Percentiles rank a stretch among this genome's conserved stretches.
Evolutionary conservation across 2,888 invertebrate genomes (phyloP).

Genomic region (Diaperis boleti): DNA sequence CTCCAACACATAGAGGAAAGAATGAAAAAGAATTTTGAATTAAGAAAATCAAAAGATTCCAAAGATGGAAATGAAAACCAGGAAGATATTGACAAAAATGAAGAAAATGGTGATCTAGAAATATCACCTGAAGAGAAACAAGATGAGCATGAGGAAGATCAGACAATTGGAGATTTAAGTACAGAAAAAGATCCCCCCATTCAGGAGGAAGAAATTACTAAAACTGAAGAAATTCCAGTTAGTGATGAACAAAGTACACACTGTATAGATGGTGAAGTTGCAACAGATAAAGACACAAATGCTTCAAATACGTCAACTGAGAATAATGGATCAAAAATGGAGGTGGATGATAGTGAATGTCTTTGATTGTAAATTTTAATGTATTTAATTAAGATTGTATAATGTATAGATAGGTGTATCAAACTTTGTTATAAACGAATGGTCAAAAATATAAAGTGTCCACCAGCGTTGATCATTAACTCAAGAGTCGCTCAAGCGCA

Average conservation of each 20-base stretch:
- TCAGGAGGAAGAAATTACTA: conserved; percentile 11
- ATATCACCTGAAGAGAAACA: conserved; percentile 20
- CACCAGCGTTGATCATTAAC: neutral
- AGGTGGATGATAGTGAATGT: conserved; percentile 38
- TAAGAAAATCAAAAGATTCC: conserved; percentile 44
- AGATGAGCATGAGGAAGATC: neutral
- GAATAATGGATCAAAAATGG: conserved; percentile 21
- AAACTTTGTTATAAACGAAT: conserved; percentile 27
- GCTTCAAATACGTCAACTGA: neutral
- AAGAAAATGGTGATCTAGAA: conserved; percentile 25
- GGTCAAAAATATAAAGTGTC: conserved; percentile 10
- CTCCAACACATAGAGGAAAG: conserved; percentile 74
- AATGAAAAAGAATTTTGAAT: conserved; percentile 64
- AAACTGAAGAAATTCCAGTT: conserved; percentile 2
- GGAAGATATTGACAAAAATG: conserved; percentile 15
- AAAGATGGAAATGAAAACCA: conserved; percentile 46
- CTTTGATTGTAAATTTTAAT: conserved; percentile 42
- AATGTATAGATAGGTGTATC: conserved; percentile 39
- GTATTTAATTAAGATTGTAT: conserved; percentile 33
- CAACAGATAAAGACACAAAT: conserved; percentile 3
- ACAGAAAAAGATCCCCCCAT: neutral
- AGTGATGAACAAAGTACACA: conserved; percentile 21
- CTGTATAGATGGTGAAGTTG: conserved; percentile 17
- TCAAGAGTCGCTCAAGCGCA: conserved; percentile 6
- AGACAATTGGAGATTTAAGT: neutral